Conservation (phyloP, 2,797 vertebrate genomes). For the Harpagifer antarcticus region DNA sequence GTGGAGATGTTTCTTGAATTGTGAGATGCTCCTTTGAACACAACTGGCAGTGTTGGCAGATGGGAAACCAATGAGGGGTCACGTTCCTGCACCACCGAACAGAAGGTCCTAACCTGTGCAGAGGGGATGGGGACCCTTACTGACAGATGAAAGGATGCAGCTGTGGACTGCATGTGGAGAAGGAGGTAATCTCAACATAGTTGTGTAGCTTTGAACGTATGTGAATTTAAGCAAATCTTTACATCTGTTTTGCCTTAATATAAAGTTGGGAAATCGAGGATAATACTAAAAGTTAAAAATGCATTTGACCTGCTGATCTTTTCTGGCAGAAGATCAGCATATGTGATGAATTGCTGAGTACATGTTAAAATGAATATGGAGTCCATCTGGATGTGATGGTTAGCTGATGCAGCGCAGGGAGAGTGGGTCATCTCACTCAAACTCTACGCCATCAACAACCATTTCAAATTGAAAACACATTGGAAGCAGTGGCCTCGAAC, state of each 20-base stretch:
- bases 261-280: background rate
- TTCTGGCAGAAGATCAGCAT: background rate
- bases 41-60: background rate
- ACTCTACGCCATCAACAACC: background rate
- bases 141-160: background rate
- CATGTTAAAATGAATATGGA: slow-evolving; percentile 16
- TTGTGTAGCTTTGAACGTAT: background rate
- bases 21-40: too few species aligned
- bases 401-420: slow-evolving; percentile 18
- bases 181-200: background rate
- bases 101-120: background rate
- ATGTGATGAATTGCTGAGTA: slow-evolving; percentile 31
- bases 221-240: background rate
- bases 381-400: slow-evolving; percentile 48
- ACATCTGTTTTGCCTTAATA: background rate
- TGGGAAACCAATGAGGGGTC: slow-evolving; percentile 11
- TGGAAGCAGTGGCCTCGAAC: background rate
- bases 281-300: background rate
- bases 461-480: slow-evolving; percentile 5
- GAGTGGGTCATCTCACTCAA: slow-evolving; percentile 32
- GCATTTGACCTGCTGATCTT: slow-evolving; percentile 1
- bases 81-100: background rate
- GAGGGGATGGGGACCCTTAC: background rate
- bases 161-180: background rate
- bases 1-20: background rate